Evolutionary conservation across 92 coral and sea anemone genomes (phyloP), one percentile per base, ranked within the genome.

Genomic region (Actinernus sp.): DNA sequence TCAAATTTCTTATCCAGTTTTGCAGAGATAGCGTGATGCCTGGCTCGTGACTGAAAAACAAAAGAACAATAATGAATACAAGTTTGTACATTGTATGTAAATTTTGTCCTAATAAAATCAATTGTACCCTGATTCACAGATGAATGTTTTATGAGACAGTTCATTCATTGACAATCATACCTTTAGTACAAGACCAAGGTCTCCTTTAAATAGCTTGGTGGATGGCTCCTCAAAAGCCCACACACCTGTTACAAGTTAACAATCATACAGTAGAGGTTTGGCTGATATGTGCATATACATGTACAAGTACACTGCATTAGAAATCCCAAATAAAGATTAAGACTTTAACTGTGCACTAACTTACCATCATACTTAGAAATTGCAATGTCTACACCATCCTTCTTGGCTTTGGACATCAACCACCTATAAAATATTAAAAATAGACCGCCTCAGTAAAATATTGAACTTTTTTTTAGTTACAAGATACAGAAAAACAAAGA

Each of bases 361-460:
- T 72, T 86, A 91, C 98, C 98, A 62, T 94, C 98, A 76, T 94
- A 94, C 74, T 94, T 94, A 11, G 98, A 67, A 56, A 94, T 90
- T 3, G 52, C 89, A 31, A 72, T 82, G 67, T 90, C 98, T 30
- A 94, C 98, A 24, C 94, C 94, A 83, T 94, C 98, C 43, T 94
- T 94, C 48, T 94, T 94, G 30, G 98, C 97, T 55, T 76, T 61
- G 38, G 98, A 94, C 57, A 49, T 74, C 38, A 79, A 31, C 98
- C 98, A 94, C 50, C 98, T 94, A 45, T 27, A 14, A 50, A 47
- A 31, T 29, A 31, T 1, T 8, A 45, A 43, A 14, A 21, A 29
- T 3, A 58, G 10, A 0, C 8, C 12, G 24, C 3, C 23, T 10
- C 27, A 28, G 9, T 34, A 49, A 52, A 41, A 19, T 10, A 9